Base-by-base conservation (phyloP, 2,888 invertebrate genomes). In the Eristalis pertinax region DNA sequence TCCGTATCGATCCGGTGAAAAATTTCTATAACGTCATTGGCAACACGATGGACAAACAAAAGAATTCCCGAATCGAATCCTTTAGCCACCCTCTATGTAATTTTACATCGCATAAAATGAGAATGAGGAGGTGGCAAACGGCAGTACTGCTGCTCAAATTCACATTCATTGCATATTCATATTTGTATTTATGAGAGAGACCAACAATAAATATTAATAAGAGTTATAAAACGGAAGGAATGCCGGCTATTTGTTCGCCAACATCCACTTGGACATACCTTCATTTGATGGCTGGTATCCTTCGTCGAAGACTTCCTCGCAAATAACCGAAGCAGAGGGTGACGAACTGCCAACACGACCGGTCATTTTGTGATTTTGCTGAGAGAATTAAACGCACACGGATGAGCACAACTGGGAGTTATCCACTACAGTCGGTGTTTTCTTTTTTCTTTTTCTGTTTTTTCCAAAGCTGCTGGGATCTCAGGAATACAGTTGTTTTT, bases 241-340 rank as follows among this genome's bases (percentile, higher is more conserved):
- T 63, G 35, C 67, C 67, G 68, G 62, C 50, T 77, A 83, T 83
- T 62, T 62, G 72, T 76, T 24, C 5, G 4, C 22, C 38, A 60
- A 8, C 2, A 72, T 13, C 32, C 88, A 80, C 41, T 68, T 19
- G 19, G 90, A 93, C 94, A 93, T 94, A 97, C 97, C 97, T 94
- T 97, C 96, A 90, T 95, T 95, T 62, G 97, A 96, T 89, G 97
- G 97, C 92, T 96, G 95, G 91, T 96, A 97, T 91, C 95, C 95
- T 93, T 97, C 97, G 93, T 97, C 97, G 93, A 97, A 97, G 89
- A 97, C 95, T 94, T 97, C 97, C 93, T 96, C 96, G 93, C 97
- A 97, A 91, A 96, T 95, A 90, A 96, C 92, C 58, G 92, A 92
- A 29, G 92, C 90, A 38, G 91, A 91, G 41, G 91, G 90, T 24